These are phyloP conservation scores for Drosophila tristis DNA, from an alignment of 1,140 invertebrate genomes.

Conservation along the genomic window DNA sequence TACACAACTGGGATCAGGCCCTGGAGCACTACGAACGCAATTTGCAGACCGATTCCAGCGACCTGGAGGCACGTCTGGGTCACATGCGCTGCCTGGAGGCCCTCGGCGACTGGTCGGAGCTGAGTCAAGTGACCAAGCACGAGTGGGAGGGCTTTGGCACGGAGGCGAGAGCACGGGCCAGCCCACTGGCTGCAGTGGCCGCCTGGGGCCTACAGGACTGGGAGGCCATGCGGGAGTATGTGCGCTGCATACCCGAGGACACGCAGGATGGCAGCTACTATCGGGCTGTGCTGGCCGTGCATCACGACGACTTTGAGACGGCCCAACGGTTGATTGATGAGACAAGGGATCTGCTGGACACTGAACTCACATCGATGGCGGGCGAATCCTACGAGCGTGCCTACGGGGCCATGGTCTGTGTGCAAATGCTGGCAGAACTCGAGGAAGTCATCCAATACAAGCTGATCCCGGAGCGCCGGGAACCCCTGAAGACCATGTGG, in stretches of 20 bases:
- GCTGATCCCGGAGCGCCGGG: constrained; percentile 93
- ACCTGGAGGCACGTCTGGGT: constrained; percentile 94
- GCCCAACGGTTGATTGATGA: constrained; percentile 93
- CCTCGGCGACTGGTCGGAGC: constrained; percentile 96
- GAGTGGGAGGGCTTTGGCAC: constrained; percentile 90
- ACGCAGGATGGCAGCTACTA: constrained; percentile 98
- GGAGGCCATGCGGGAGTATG: constrained; percentile 96
- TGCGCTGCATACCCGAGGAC: constrained; percentile 93
- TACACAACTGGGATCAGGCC: constrained; percentile 99
- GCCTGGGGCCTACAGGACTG: constrained; percentile 97
- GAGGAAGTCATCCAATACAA: constrained; percentile 99
- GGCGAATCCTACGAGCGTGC: constrained; percentile 99
- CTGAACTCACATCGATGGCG: constrained; percentile 98
- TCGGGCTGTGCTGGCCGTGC: constrained; percentile 96
- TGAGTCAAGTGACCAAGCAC: constrained; percentile 90
- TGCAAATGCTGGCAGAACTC: constrained; percentile 97
- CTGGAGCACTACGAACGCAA: constrained; percentile 92
- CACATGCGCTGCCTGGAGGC: constrained; percentile 99
- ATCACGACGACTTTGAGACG: constrained; percentile 91
- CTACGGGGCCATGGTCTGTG: constrained; percentile 98
- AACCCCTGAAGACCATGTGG: constrained; percentile 96
- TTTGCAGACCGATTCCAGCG: constrained; percentile 86
- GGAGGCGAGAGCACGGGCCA: constrained; percentile 92
- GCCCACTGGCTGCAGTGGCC: constrained; percentile 95
- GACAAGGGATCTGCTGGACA: constrained; percentile 96